Conservation (phyloP, 2,888 invertebrate species). For the Chaetogeoica ovagalla region DNA sequence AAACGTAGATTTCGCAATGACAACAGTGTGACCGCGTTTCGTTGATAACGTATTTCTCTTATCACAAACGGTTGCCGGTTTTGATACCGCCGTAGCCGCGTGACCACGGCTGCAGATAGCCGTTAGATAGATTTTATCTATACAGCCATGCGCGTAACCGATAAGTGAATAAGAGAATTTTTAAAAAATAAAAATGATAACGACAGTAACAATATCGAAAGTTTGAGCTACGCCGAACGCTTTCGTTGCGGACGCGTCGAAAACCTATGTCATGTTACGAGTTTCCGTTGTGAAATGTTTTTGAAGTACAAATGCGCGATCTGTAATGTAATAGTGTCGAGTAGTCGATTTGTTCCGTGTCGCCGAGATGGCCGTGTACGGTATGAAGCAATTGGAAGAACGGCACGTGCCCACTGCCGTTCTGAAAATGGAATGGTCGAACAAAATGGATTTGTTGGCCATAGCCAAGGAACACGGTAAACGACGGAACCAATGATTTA, state of each 20-base stretch:
- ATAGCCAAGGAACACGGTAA: constrained; percentile 82
- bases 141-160: too few species aligned
- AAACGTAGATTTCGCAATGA: too few species aligned
- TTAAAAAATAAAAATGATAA: not conserved
- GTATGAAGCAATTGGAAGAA: constrained; percentile 50
- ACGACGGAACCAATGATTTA: constrained; percentile 23
- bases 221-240: too few species aligned
- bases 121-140: too few species aligned
- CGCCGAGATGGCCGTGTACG: constrained; percentile 20
- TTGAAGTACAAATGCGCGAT: not conserved
- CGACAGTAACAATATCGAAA: not conserved
- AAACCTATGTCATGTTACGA: too few species aligned
- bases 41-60: too few species aligned
- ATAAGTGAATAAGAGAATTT: too few species aligned
- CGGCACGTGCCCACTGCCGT: constrained; percentile 43
- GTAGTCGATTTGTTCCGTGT: not conserved
- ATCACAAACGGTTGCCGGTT: too few species aligned
- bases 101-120: too few species aligned
- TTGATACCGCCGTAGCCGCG: too few species aligned
- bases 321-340: not conserved
- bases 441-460: constrained; percentile 89
- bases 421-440: constrained; percentile 70
- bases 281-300: not conserved
- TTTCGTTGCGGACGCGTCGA: too few species aligned
- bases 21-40: too few species aligned